Conservation (phyloP, 2,113 vertebrate species). For the Chloropsis cyanopogon region DNA sequence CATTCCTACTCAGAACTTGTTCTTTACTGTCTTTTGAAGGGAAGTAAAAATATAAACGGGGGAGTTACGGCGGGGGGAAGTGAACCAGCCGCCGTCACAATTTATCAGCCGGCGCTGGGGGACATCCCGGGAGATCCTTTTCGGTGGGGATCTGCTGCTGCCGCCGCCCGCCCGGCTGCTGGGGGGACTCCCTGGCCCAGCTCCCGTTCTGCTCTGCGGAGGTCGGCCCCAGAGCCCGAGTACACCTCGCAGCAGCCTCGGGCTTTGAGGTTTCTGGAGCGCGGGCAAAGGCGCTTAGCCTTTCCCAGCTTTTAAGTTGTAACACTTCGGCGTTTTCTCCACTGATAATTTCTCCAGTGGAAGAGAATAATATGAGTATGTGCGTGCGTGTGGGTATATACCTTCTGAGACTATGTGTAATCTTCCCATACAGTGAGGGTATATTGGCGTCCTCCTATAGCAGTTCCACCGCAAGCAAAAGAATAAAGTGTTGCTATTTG, state of each 20-base stretch:
- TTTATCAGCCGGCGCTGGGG: not conserved
- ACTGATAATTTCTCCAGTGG: not conserved
- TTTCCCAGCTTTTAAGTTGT: not conserved
- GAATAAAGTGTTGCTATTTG: not conserved
- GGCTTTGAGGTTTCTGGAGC: not conserved
- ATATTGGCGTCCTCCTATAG: not conserved
- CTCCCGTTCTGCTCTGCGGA: not conserved
- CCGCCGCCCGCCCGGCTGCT: not conserved
- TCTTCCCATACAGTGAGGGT: not conserved
- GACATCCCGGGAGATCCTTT: not conserved
- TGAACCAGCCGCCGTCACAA: not conserved
- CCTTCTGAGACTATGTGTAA: not conserved
- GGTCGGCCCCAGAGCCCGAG: not conserved
- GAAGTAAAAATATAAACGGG: not conserved
- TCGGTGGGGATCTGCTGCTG: not conserved
- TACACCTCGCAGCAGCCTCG: not conserved
- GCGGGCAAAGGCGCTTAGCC: not conserved
- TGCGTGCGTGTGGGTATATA: fast-evolving
- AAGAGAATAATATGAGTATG: not conserved
- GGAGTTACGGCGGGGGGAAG: no score
- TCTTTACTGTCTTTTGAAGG: not conserved
- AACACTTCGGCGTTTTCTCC: not conserved
- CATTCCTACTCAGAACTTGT: not conserved
- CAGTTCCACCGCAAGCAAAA: not conserved
- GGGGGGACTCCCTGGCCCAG: no score